Conservation (phyloP, 2,797 vertebrate species). For the Odontamblyopus lacepedii region DNA sequence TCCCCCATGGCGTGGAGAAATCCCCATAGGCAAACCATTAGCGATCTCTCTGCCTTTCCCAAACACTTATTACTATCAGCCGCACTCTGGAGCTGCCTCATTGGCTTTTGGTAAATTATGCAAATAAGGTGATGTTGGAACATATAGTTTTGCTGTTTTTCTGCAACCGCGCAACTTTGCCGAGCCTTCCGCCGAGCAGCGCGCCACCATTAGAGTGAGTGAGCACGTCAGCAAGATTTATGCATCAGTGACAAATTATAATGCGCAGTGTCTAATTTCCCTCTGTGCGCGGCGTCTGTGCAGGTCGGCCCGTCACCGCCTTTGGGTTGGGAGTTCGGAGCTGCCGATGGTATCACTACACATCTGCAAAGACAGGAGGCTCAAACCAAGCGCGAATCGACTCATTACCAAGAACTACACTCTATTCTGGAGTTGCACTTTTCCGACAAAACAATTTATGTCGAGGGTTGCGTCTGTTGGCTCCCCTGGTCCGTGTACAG, state of each 20-base stretch:
- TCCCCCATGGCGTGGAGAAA: slow-evolving; percentile 99
- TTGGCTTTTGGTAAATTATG: slow-evolving; percentile 99
- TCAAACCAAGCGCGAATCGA: slow-evolving; percentile 65
- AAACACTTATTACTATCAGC: slow-evolving; percentile 99
- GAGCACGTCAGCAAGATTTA: slow-evolving; percentile 99
- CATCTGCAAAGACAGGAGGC: slow-evolving; percentile 74
- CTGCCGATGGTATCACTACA: slow-evolving; percentile 46
- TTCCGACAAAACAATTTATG: slow-evolving; percentile 30
- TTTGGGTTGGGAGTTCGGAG: slow-evolving; percentile 73
- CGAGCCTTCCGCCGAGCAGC: slow-evolving; percentile 93
- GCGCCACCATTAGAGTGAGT: slow-evolving; percentile 96
- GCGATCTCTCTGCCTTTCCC: slow-evolving; percentile 99
- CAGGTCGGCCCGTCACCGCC: slow-evolving; percentile 81
- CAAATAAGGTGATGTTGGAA: slow-evolving; percentile 98
- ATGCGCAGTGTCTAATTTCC: slow-evolving; percentile 83
- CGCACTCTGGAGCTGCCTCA: slow-evolving; percentile 98
- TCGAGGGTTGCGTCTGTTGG: neutral
- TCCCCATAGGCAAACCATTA: slow-evolving; percentile 99
- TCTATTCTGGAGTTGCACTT: slow-evolving; percentile 70
- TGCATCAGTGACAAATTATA: slow-evolving; percentile 99
- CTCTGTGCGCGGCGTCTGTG: slow-evolving; percentile 60
- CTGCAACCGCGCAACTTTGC: slow-evolving; percentile 99
- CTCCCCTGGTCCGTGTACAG: neutral
- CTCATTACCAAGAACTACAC: slow-evolving; percentile 61
- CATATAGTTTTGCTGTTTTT: slow-evolving; percentile 94